phyloP scores from a whole-genome alignment of 2,888 invertebrate species.

The Drosophila anceps region DNA sequence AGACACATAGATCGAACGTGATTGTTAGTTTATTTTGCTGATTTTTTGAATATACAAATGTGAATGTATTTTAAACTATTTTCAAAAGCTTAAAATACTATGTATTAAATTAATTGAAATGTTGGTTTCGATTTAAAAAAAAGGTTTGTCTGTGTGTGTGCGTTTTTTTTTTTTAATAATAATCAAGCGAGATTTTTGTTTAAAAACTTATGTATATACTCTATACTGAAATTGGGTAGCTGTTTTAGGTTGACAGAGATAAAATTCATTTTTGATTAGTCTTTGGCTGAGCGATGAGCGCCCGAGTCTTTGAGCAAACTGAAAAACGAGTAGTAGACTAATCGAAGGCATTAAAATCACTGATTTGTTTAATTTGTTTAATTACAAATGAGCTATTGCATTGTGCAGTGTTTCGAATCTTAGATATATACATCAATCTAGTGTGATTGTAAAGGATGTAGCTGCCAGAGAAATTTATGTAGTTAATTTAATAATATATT shows the following conservation, averaged over 20 bases:
- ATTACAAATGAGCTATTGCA: too few species aligned
- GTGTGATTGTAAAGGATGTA: too few species aligned
- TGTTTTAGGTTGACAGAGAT: too few species aligned
- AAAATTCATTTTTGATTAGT: neutral
- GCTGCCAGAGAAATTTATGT: too few species aligned
- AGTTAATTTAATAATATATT: too few species aligned
- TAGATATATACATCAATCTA: too few species aligned
- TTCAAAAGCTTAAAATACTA: neutral
- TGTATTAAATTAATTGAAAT: slow-evolving; percentile 1
- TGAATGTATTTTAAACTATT: neutral
- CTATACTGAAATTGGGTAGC: neutral
- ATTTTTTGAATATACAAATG: neutral
- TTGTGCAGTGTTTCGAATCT: too few species aligned
- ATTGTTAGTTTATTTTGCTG: neutral
- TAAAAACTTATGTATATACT: neutral
- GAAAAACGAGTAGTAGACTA: too few species aligned
- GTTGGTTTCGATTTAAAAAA: neutral
- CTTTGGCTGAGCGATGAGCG: neutral
- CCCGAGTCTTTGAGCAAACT: too few species aligned
- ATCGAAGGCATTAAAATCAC: too few species aligned
- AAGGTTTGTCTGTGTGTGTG: too few species aligned
- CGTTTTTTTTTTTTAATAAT: neutral
- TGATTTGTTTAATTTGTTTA: too few species aligned
- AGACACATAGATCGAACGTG: neutral
- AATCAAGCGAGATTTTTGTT: neutral